phyloP scores from a whole-genome alignment of 2,888 invertebrate species.

The Panzeria rudis region DNA sequence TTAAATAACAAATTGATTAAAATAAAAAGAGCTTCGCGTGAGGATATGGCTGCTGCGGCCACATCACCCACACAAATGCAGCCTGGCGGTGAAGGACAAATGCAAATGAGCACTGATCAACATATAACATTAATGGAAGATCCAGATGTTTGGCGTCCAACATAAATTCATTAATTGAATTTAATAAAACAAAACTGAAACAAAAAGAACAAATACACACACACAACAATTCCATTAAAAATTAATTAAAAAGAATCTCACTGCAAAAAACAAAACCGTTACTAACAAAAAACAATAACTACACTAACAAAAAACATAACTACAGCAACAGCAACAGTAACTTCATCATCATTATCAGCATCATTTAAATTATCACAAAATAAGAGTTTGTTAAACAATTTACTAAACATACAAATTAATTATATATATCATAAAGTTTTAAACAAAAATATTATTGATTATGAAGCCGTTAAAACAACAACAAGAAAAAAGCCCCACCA shows the following conservation, averaged over 20 bases:
- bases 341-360: slow-evolving; percentile 34
- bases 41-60: slow-evolving; percentile 93
- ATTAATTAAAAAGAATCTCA: slow-evolving; percentile 41
- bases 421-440: slow-evolving; percentile 55
- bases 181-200: slow-evolving; percentile 20
- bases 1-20: slow-evolving; percentile 35
- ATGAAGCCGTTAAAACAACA: slow-evolving; percentile 59
- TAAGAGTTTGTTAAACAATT: slow-evolving; percentile 63
- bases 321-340: slow-evolving; percentile 15
- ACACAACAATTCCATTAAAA: slow-evolving; percentile 51
- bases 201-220: slow-evolving; percentile 17
- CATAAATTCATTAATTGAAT: slow-evolving; percentile 86
- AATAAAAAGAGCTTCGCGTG: slow-evolving; percentile 89
- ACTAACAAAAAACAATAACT: slow-evolving; percentile 68
- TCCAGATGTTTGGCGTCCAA: slow-evolving; percentile 96
- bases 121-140: slow-evolving; percentile 95
- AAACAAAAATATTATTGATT: slow-evolving; percentile 44
- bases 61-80: slow-evolving; percentile 87
- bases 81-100: slow-evolving; percentile 84
- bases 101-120: slow-evolving; percentile 85
- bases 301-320: slow-evolving; percentile 33
- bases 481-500: slow-evolving; percentile 67
- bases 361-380: slow-evolving; percentile 39
- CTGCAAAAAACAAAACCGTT: slow-evolving; percentile 57
- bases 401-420: slow-evolving; percentile 44